Base-by-base conservation (phyloP, 2,888 invertebrate genomes). In the Penaeus monodon region DNA sequence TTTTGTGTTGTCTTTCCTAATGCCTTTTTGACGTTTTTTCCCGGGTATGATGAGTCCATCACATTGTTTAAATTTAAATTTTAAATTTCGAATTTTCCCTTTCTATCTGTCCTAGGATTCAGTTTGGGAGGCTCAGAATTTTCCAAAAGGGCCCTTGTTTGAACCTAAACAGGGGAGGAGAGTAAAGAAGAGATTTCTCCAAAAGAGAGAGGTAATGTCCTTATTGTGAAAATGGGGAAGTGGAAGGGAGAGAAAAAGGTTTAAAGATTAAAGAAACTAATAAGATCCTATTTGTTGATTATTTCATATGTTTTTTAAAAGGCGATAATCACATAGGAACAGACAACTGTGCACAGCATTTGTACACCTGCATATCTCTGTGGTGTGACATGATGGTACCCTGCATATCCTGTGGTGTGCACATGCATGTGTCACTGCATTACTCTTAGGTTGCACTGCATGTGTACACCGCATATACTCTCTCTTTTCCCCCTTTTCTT, bases 171-270 rank as follows among this genome's bases (percentile, higher is more conserved):
- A 38, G 93, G 94, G 90, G 94, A 94, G 73, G 94, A 94, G 88
- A 93, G 93, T 70, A 95, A 94, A 64, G 94, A 94, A 68, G 93
- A 93, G 91, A 93, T 94, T 22, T 93, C 94, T 20, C 95, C 94
- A 86, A 95, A 95, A 90, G 94, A 94, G 90, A 94, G 94, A 92
- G 94, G 94, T 93, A 91, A 90, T 80, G 63, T 29, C 74, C 74
- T 77, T 44, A 12, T 12, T 22, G n/a, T 33, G n/a, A n/a, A 10
- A 17, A 49, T 14, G 29, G 10, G 38, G 44, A n/a, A 49, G 64
- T 24, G 65, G 22, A 24, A 2, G 3, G 44, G 17, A 57, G 57
- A 17, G 1, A 57, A 57, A 57, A 20, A 2, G 17, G 17, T 57
- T 17, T n/a, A n/a, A 57, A 57, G 57, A 57, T n/a, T 57, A 57